phyloP scores from a whole-genome alignment of 2,888 invertebrate species.

The Aethes cnicana region DNA sequence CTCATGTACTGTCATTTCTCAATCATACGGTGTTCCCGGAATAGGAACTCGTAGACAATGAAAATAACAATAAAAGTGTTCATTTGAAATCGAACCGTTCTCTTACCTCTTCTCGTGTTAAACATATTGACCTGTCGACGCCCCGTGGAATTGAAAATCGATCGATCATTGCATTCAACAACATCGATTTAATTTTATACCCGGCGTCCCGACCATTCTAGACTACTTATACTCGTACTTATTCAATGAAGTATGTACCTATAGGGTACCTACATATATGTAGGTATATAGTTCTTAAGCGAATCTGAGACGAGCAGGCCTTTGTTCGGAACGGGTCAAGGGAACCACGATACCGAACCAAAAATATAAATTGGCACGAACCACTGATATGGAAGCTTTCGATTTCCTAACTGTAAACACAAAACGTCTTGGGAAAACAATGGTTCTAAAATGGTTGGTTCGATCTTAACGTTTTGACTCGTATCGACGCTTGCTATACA shows the following conservation, averaged over 20 bases:
- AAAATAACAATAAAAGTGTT: slow-evolving; percentile 9
- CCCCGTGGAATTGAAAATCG: slow-evolving; percentile 24
- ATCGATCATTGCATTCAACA: slow-evolving; percentile 27
- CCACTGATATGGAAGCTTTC: slow-evolving; percentile 26
- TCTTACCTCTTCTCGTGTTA: slow-evolving; percentile 22
- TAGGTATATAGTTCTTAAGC: slow-evolving; percentile 19
- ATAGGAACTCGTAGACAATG: slow-evolving; percentile 17
- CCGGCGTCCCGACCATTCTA: not conserved
- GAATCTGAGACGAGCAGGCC: slow-evolving; percentile 26
- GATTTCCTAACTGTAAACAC: slow-evolving; percentile 13
- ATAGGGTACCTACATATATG: too few relatives aligned
- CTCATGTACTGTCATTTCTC: too few relatives aligned
- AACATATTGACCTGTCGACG: slow-evolving; percentile 24
- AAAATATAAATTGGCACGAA: slow-evolving; percentile 31
- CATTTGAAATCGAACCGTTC: slow-evolving; percentile 23
- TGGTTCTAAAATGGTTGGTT: not conserved
- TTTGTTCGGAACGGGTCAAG: slow-evolving; percentile 30
- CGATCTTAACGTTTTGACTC: not conserved
- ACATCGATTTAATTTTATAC: slow-evolving; percentile 21
- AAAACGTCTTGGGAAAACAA: slow-evolving; percentile 14
- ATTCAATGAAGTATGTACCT: too few relatives aligned
- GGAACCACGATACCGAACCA: slow-evolving; percentile 28
- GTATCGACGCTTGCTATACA: too few relatives aligned
- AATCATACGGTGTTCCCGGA: too few relatives aligned
- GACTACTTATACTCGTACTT: slow-evolving; percentile 1